Evolutionary conservation across 2,888 invertebrate genomes (phyloP).

Genomic region (Pediacus dermestoides): DNA sequence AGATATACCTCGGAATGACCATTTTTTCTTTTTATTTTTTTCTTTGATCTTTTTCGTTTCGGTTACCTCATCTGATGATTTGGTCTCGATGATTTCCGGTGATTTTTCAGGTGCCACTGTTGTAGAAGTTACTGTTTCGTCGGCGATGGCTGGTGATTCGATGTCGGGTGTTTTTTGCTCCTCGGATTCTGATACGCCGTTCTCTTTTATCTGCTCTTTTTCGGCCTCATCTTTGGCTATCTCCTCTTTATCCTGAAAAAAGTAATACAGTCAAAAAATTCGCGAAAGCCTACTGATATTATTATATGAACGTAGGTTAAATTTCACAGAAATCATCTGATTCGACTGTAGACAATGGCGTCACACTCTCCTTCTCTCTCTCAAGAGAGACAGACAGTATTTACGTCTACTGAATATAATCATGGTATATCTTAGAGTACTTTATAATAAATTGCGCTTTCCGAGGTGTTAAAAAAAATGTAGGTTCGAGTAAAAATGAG

Average conservation of each 20-base stretch:
- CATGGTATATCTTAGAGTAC: too few relatives aligned
- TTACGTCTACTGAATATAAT: too few relatives aligned
- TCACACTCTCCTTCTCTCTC: too few relatives aligned
- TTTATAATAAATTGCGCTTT: too few relatives aligned
- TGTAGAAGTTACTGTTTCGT: slow-evolving; percentile 47
- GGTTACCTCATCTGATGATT: slow-evolving; percentile 37
- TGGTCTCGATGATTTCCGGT: slow-evolving; percentile 24
- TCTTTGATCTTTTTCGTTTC: slow-evolving; percentile 40
- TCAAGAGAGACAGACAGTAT: too few relatives aligned
- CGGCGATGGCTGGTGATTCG: slow-evolving; percentile 36
- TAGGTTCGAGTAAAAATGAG: too few relatives aligned
- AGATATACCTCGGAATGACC: slow-evolving; percentile 84
- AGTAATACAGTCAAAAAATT: slow-evolving; percentile 11
- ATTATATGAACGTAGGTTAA: too few relatives aligned
- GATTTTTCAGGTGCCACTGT: slow-evolving; percentile 37
- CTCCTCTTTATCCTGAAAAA: slow-evolving; percentile 46
- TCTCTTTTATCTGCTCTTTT: slow-evolving; percentile 41
- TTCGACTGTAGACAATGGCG: too few relatives aligned
- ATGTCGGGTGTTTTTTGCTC: slow-evolving; percentile 42
- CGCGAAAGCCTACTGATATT: slow-evolving; percentile 2
- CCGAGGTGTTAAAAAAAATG: too few relatives aligned
- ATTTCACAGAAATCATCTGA: too few relatives aligned
- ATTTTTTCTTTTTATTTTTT: slow-evolving; percentile 73
- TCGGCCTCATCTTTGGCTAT: slow-evolving; percentile 35
- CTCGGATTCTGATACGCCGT: slow-evolving; percentile 44